A percentile compares a stretch with the other conserved stretches of the same genome.
phyloP scores from a whole-genome alignment of 2,888 invertebrate species.

The Glaucopsyche alexis region DNA sequence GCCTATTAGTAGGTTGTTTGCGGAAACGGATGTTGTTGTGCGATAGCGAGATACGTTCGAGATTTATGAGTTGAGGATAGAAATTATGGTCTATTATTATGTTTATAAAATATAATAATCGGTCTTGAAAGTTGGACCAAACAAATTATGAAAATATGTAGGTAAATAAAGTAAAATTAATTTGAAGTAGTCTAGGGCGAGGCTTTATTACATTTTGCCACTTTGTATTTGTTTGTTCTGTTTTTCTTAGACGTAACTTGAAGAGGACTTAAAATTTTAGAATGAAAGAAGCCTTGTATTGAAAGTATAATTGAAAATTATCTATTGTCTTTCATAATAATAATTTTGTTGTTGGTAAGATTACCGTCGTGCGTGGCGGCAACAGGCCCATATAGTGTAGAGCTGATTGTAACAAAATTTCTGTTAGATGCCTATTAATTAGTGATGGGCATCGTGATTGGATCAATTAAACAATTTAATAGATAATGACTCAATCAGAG shows the following conservation, averaged over 20 bases:
- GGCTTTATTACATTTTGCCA: no score
- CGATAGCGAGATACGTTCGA: slow-evolving; percentile 65
- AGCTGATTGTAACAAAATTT: not conserved
- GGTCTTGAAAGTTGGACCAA: not conserved
- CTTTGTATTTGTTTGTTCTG: no score
- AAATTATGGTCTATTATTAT: not conserved
- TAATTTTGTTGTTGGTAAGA: not conserved
- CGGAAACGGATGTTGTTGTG: slow-evolving; percentile 80
- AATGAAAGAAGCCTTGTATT: no score
- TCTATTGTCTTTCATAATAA: no score
- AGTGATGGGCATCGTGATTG: not conserved
- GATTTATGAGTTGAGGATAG: slow-evolving; percentile 35
- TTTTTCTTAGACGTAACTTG: no score
- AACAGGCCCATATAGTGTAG: not conserved
- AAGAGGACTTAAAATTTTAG: no score
- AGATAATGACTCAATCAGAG: not conserved
- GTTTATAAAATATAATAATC: not conserved
- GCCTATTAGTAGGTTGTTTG: slow-evolving; percentile 72
- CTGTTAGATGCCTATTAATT: not conserved
- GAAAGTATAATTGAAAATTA: no score
- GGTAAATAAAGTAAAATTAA: no score
- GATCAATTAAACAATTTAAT: not conserved
- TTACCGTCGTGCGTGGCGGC: not conserved
- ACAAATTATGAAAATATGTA: not conserved
- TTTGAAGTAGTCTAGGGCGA: not conserved